These are phyloP conservation scores for Rhynchonycteris naso DNA, from an alignment of 2,797 vertebrate species.

Conservation along the genomic window DNA sequence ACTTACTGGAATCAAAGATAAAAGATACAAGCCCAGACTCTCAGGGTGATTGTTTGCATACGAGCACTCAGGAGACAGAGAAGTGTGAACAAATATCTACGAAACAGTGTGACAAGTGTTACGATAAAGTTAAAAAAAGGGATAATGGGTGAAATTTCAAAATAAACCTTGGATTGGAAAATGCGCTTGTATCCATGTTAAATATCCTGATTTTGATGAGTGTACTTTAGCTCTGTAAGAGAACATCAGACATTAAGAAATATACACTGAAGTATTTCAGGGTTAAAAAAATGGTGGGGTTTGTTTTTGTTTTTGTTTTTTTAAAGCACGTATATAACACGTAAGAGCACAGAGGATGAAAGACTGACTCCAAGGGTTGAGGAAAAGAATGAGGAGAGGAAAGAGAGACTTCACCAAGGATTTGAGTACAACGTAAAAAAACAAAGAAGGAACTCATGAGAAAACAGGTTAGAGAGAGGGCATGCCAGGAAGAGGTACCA, in stretches of 20 bases:
- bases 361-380: background rate
- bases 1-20: background rate
- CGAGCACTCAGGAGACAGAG: background rate
- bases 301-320: too few species aligned
- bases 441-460: background rate
- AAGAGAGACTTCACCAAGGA: background rate
- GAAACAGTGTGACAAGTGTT: background rate
- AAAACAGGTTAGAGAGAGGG: background rate
- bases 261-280: background rate
- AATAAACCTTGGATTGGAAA: background rate
- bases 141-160: background rate
- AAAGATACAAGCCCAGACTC: background rate
- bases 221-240: background rate
- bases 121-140: background rate
- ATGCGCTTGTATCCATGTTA: background rate
- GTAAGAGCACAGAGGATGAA: background rate
- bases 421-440: background rate
- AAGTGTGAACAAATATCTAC: background rate
- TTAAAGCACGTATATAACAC: background rate
- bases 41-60: too few species aligned
- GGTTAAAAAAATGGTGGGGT: background rate
- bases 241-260: slow-evolving; percentile 5
- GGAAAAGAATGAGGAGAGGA: background rate
- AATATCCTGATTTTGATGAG: slow-evolving; percentile 12
- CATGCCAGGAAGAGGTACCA: background rate